phyloP scores from a whole-genome alignment of 1,140 invertebrate genomes.

The Scaptomyza graminum region DNA sequence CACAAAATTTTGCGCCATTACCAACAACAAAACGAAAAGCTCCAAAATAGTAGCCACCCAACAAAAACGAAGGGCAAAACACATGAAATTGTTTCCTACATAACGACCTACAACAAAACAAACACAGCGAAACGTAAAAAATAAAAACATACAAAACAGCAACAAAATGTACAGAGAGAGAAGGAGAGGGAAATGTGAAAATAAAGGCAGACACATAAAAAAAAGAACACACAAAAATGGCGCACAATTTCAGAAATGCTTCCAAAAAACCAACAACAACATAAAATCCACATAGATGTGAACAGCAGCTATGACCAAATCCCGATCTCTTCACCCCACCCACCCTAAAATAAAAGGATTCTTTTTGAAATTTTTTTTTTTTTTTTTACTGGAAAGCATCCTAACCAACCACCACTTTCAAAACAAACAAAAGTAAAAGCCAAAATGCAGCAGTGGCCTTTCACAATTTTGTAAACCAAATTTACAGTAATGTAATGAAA shows the following conservation, averaged over 20 bases:
- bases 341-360: constrained; percentile 4
- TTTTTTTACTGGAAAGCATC: neutral
- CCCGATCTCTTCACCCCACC: neutral
- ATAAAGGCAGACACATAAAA: constrained; percentile 40
- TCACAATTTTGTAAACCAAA: constrained; percentile 54
- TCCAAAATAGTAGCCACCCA: constrained; percentile 17
- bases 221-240: constrained; percentile 26
- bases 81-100: constrained; percentile 78
- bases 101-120: constrained; percentile 62
- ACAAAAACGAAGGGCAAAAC: constrained; percentile 11
- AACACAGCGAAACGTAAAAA: constrained; percentile 39
- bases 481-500: constrained; percentile 78
- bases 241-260: constrained; percentile 56
- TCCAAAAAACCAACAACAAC: constrained; percentile 37
- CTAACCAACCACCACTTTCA: neutral
- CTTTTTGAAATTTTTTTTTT: neutral
- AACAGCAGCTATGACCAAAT: constrained; percentile 28
- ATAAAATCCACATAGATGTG: constrained; percentile 51
- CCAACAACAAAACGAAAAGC: constrained; percentile 20
- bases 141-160: constrained; percentile 13
- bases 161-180: neutral
- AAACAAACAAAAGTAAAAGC: constrained; percentile 40
- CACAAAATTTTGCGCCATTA: constrained; percentile 69
- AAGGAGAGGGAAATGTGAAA: constrained; percentile 16
- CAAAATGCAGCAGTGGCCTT: constrained; percentile 41